Percentiles rank a stretch among this genome's conserved stretches.
phyloP scores from a whole-genome alignment of 2,888 invertebrate genomes.

The Epinotia demarniana region DNA sequence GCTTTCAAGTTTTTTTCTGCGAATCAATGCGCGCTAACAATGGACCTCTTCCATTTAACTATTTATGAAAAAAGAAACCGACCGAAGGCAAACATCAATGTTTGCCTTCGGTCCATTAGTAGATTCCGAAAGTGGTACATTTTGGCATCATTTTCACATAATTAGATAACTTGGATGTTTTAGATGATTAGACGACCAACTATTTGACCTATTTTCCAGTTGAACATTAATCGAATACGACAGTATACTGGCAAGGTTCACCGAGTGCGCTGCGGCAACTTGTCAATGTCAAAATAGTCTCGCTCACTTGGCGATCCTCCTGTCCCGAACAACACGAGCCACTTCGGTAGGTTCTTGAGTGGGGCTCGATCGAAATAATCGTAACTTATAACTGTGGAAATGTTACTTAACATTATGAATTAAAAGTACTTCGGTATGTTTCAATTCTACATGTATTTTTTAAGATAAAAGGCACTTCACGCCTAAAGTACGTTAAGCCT shows the following conservation, averaged over 20 bases:
- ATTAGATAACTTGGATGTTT: background rate
- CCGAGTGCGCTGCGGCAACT: background rate
- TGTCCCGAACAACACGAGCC: background rate
- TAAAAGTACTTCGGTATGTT: no score
- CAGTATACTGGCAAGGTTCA: background rate
- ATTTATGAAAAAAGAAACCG: no score
- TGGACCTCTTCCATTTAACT: no score
- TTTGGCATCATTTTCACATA: background rate
- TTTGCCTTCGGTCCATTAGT: background rate
- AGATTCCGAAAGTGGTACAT: background rate
- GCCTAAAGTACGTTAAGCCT: background rate
- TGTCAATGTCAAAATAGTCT: constrained; percentile 4
- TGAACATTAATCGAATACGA: background rate
- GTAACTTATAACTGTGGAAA: no score
- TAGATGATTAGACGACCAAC: background rate
- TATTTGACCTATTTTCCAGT: background rate
- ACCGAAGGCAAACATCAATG: no score
- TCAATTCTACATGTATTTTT: no score
- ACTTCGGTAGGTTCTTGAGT: background rate
- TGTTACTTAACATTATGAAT: background rate
- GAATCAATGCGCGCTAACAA: no score
- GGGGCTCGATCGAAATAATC: background rate
- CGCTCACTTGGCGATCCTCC: constrained; percentile 4
- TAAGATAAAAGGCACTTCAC: no score
- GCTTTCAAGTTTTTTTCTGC: no score